Evolutionary conservation across 2,888 invertebrate genomes (phyloP).

Genomic region (Ischnura elegans): DNA sequence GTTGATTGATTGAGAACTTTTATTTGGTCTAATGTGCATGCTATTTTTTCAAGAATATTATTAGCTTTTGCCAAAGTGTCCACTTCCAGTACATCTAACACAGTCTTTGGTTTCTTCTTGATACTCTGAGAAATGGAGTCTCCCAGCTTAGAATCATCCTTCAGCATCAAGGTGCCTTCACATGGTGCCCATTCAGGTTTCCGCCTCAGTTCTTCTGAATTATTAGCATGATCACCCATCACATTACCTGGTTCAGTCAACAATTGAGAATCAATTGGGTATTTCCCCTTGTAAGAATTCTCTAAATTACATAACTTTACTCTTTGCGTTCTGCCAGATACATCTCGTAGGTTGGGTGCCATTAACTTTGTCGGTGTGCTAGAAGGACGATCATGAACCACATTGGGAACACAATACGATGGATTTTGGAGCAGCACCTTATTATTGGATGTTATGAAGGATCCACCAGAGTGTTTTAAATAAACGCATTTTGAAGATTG

Average conservation of each 20-base stretch:
- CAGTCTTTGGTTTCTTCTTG: neutral
- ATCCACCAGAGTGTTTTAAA: neutral
- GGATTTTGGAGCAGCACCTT: neutral
- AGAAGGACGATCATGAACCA: neutral
- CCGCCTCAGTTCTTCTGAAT: neutral
- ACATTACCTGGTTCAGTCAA: neutral
- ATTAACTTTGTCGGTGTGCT: neutral
- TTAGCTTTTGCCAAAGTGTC: neutral
- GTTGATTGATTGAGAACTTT: neutral
- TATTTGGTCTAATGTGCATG: neutral
- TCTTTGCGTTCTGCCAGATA: neutral
- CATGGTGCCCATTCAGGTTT: neutral
- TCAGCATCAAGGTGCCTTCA: neutral
- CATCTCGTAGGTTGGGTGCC: neutral
- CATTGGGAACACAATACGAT: neutral
- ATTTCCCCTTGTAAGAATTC: neutral
- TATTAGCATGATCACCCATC: neutral
- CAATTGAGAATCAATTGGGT: neutral
- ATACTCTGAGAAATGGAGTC: neutral
- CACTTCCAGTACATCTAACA: neutral
- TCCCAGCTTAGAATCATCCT: neutral
- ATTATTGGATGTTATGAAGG: neutral
- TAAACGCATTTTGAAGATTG: neutral
- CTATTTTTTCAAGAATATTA: constrained; percentile 20
- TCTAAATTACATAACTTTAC: neutral